Conservation (phyloP, 1,140 invertebrate species). For the Solenopsis fugax region DNA sequence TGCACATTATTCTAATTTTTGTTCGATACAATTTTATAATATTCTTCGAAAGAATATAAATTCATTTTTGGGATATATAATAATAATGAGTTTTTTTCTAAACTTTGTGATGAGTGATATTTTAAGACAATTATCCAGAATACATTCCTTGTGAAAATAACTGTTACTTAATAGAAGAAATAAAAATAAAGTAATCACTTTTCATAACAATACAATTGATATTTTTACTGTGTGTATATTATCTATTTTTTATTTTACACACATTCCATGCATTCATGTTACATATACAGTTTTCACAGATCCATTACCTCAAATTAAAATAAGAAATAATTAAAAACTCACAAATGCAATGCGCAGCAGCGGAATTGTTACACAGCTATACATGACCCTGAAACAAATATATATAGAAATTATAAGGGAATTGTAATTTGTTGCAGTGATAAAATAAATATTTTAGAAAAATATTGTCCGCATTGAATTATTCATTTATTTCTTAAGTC, state of each 20-base stretch:
- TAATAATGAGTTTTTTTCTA: too few species aligned
- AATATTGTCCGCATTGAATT: not conserved
- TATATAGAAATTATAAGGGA: not conserved
- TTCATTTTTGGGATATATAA: too few species aligned
- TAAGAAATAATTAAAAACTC: not conserved
- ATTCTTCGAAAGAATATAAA: too few species aligned
- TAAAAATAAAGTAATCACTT: too few species aligned
- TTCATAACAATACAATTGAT: too few species aligned
- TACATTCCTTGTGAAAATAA: too few species aligned
- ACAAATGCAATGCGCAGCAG: not conserved
- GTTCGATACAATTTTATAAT: too few species aligned
- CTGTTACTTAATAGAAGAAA: too few species aligned
- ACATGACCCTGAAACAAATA: not conserved
- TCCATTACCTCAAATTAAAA: not conserved
- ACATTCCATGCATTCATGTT: not conserved
- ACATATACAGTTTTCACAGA: not conserved
- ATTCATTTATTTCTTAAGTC: not conserved
- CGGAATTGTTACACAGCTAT: not conserved
- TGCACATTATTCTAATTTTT: too few species aligned
- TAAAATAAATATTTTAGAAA: not conserved
- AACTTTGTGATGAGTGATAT: too few species aligned
- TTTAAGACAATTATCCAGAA: too few species aligned
- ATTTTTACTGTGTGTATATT: too few species aligned
- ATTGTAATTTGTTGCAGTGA: not conserved
- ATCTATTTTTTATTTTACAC: not conserved